phyloP scores from a whole-genome alignment of 2,113 vertebrate species.

The Tympanuchus pallidicinctus region DNA sequence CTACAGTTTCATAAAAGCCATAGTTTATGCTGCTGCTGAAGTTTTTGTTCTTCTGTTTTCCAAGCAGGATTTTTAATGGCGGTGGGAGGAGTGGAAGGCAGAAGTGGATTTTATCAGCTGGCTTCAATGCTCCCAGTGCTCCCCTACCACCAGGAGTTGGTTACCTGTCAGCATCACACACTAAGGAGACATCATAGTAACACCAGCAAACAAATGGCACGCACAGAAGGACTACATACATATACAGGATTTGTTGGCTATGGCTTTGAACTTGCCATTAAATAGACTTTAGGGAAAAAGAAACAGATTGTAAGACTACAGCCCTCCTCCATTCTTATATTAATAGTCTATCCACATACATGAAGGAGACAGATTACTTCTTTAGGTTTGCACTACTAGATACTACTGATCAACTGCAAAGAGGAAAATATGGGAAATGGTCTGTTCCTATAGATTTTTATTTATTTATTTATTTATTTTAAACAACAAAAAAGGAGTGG shows the following conservation, averaged over 20 bases:
- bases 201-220: neutral
- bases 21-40: neutral
- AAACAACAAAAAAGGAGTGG: neutral
- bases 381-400: neutral
- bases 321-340: neutral
- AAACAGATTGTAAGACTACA: accelerated
- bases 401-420: neutral
- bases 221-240: accelerated
- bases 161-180: neutral
- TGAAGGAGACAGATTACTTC: neutral
- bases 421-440: neutral
- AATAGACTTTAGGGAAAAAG: neutral
- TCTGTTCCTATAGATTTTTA: accelerated
- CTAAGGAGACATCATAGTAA: too few relatives aligned
- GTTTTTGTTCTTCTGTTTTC: neutral
- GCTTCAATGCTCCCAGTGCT: neutral
- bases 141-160: accelerated
- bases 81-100: neutral
- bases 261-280: neutral
- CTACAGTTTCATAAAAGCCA: neutral
- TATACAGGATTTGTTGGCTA: neutral
- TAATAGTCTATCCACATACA: neutral
- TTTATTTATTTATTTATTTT: neutral
- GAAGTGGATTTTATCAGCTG: neutral
- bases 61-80: neutral